Evolutionary conservation across 2,797 vertebrate genomes (phyloP), one percentile per base, ranked within the genome.

Genomic region (Melanotaenia pygmaea): DNA sequence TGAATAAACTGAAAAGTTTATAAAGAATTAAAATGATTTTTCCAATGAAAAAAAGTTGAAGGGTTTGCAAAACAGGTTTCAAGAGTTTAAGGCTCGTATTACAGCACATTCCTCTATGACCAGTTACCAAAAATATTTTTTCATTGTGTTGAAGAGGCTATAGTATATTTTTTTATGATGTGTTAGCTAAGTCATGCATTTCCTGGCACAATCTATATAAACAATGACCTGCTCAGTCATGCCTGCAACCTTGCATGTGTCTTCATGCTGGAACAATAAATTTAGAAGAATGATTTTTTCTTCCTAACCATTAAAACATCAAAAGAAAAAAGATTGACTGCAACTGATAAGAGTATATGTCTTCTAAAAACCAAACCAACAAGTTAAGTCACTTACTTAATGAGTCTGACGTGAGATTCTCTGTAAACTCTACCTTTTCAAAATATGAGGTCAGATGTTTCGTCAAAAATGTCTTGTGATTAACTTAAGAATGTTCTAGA

Each of bases 141-240:
- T 26, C n/a, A 28, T 24, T 6, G 1, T 38, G 50, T 12, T 12
- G 12, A 59, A 22, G 4, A 35, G 2, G 3, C 9, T 58, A 58
- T 3, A 4, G n/a, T n/a, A 37, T 18, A 53, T 3, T 57, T 73
- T 64, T 50, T 1, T 26, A 38, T 13, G 9, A 16, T 18, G 8
- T 22, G 12, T 37, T 3, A 28, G 64, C 69, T 43, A 34, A 20
- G 60, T 35, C 65, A 74, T 20, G 77, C 14, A 34, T 60, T 37
- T 77, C 69, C 65, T 72, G 71, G 24, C 66, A 67, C 16, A 14
- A 32, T 65, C 47, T 72, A 34, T 40, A 50, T 43, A 70, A 79
- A 79, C 66, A 70, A 54, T 38, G 10, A 78, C 75, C 24, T 82
- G 85, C 74, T 77, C 58, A 69, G 60, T 82, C 78, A 47, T 34